Conservation (phyloP, 2,797 vertebrate genomes). For the Enteromius fasciolatus region DNA sequence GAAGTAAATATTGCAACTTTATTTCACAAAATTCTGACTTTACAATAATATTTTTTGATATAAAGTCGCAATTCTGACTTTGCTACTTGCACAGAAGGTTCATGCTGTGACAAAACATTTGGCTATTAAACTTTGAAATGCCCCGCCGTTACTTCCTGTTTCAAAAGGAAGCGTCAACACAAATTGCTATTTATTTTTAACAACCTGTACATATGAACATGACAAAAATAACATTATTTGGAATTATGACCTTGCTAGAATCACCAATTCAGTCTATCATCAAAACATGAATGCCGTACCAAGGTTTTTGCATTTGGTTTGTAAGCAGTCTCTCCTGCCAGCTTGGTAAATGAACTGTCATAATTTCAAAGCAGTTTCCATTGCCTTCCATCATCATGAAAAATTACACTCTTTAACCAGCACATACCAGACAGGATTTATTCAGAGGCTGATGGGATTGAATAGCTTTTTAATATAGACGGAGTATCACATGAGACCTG, state of each 20-base stretch:
- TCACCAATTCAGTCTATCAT: background rate
- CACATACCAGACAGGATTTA: constrained; percentile 77
- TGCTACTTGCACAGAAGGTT: too few relatives aligned
- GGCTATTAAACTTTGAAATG: background rate
- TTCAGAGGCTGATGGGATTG: constrained; percentile 61
- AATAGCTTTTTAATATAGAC: constrained; percentile 64
- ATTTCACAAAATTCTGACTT: too few relatives aligned
- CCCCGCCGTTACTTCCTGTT: background rate
- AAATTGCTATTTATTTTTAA: background rate
- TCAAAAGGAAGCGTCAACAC: background rate
- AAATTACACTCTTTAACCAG: constrained; percentile 64
- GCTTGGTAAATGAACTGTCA: constrained; percentile 48
- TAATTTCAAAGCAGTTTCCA: constrained; percentile 52
- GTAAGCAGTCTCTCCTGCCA: constrained; percentile 26
- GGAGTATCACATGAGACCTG: constrained; percentile 53
- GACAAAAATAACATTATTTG: background rate
- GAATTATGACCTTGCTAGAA: background rate
- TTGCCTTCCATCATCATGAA: constrained; percentile 66
- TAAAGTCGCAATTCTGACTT: too few relatives aligned
- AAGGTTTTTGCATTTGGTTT: background rate
- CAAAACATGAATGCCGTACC: background rate
- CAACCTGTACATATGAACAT: background rate
- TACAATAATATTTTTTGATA: too few relatives aligned
- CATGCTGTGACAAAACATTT: background rate
- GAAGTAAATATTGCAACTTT: too few relatives aligned